phyloP scores from a whole-genome alignment of 2,888 invertebrate species.

The Drosophila anomalata region DNA sequence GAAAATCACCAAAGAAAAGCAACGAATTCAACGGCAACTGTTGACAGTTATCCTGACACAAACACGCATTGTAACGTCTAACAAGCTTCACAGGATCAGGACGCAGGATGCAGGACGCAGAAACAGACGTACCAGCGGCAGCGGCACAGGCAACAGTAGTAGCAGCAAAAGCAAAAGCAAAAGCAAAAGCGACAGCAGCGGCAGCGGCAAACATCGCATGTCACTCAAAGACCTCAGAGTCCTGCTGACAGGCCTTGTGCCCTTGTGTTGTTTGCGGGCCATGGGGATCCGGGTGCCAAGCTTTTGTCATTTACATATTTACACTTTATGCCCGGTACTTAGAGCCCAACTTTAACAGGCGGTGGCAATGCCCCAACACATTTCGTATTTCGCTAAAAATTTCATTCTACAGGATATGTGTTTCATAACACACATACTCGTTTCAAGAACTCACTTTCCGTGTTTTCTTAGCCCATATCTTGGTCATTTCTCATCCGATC shows the following conservation, averaged over 20 bases:
- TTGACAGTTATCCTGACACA: slow-evolving; percentile 78
- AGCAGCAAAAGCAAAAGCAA: slow-evolving; percentile 18
- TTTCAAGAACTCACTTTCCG: not conserved
- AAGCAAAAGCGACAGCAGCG: slow-evolving; percentile 22
- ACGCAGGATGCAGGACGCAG: not conserved
- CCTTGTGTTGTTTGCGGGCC: slow-evolving; percentile 15
- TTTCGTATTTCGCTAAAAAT: not conserved
- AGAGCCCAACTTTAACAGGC: slow-evolving; percentile 28
- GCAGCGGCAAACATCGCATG: slow-evolving; percentile 53
- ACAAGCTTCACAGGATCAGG: slow-evolving; percentile 66
- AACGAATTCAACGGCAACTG: slow-evolving; percentile 56
- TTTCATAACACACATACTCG: not conserved
- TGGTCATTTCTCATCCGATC: no score
- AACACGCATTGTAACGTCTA: slow-evolving; percentile 78
- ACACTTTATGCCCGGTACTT: slow-evolving; percentile 32
- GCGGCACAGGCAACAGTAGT: slow-evolving; percentile 20
- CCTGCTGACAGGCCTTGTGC: slow-evolving; percentile 37
- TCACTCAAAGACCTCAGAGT: slow-evolving; percentile 63
- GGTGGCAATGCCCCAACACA: not conserved
- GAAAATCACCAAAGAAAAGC: slow-evolving; percentile 7
- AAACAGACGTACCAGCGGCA: slow-evolving; percentile 6
- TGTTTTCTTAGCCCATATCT: not conserved
- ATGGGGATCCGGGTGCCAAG: slow-evolving; percentile 5
- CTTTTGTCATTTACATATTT: slow-evolving; percentile 58
- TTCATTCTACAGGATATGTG: not conserved